Base-by-base conservation (phyloP, 2,888 invertebrate genomes). In the Caenorhabditis sp. region DNA sequence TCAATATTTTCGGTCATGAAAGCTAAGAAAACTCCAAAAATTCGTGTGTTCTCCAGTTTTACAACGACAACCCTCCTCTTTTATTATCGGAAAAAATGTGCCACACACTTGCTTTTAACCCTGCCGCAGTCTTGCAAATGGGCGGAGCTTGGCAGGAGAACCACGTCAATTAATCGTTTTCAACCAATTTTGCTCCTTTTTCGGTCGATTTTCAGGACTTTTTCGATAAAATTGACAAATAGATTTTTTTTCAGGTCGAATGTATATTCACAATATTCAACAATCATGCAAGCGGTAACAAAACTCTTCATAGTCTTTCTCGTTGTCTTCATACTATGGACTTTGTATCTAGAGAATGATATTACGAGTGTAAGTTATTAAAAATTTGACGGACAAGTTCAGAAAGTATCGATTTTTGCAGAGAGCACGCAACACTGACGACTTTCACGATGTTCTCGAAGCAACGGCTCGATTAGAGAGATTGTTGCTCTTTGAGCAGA, bases 221-320 rank as follows among this genome's bases (percentile, higher is more conserved):
- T n/a, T n/a, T n/a, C n/a, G n/a, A n/a, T n/a, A n/a, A n/a, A n/a
- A n/a, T n/a, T n/a, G n/a, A n/a, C n/a, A n/a, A n/a, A n/a, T n/a
- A n/a, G n/a, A n/a, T 27, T 20, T 17, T 15, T 68, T 68, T 62
- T 32, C 53, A 61, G 56, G 48, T 20, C 68, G 62, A 24, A 68
- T 75, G 68, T 45, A 32, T 62, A 62, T 27, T n/a, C n/a, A n/a
- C n/a, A n/a, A n/a, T n/a, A n/a, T n/a, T n/a, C n/a, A n/a, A n/a
- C n/a, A 26, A 68, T 30, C 26, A 75, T 75, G 75, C 75, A 68
- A 50, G 27, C 61, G 61, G 62, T 75, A 48, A 75, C 75, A 24
- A 68, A 68, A 63, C 41, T 75, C 8, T 68, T 75, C 20, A 39
- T 68, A 17, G 55, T 17, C 13, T 75, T 75, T 13, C 32, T 62